Percentiles rank a stretch among this genome's conserved stretches.
These are phyloP conservation scores for Coremacera marginata DNA, from an alignment of 2,888 invertebrate species.

Conservation along the genomic window DNA sequence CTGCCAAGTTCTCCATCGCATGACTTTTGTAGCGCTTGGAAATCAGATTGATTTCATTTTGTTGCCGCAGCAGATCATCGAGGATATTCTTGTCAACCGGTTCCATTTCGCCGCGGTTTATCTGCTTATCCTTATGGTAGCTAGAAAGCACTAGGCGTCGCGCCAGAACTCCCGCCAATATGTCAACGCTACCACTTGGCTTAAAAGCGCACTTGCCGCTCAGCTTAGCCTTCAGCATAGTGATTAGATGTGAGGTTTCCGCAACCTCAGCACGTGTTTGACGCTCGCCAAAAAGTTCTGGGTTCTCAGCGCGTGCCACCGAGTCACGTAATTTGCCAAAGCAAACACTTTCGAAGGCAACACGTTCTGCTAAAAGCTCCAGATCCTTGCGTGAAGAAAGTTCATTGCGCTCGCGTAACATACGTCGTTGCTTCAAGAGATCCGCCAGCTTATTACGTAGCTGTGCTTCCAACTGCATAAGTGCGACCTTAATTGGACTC, in stretches of 20 bases:
- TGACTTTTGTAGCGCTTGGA: constrained; percentile 77
- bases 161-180: constrained; percentile 81
- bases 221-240: constrained; percentile 78
- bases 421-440: constrained; percentile 77
- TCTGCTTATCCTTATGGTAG: constrained; percentile 52
- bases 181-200: constrained; percentile 74
- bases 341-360: constrained; percentile 84
- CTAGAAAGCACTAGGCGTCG: constrained; percentile 75
- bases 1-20: constrained; percentile 78
- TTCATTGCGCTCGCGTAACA: constrained; percentile 76
- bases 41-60: constrained; percentile 75
- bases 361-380: constrained; percentile 81
- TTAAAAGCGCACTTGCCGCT: constrained; percentile 71
- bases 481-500: constrained; percentile 74
- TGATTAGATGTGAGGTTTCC: constrained; percentile 83
- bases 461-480: constrained; percentile 77
- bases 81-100: constrained; percentile 69
- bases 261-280: constrained; percentile 78
- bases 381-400: constrained; percentile 77
- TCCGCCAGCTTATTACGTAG: constrained; percentile 78
- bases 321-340: constrained; percentile 79
- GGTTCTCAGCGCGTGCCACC: constrained; percentile 73
- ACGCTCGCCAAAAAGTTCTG: constrained; percentile 73
- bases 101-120: constrained; percentile 68
- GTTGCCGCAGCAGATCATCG: constrained; percentile 70